Base-by-base conservation (phyloP, 2,797 vertebrate species). In the Arrhamphus sclerolepis region DNA sequence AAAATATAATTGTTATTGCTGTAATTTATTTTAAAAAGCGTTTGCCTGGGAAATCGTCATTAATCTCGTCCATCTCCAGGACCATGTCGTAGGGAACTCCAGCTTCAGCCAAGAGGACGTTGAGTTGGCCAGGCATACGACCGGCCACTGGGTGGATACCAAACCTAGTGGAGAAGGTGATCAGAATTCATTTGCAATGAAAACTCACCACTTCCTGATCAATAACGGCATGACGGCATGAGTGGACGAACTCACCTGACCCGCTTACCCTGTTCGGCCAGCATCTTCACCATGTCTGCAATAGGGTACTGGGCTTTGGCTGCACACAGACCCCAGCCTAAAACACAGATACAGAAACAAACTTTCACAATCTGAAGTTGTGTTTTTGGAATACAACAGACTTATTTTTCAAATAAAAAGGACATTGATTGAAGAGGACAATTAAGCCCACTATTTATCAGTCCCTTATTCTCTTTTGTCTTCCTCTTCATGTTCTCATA, bases 21-120 rank as follows among this genome's bases (percentile, higher is more conserved):
- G n/a, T 18, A 44, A 28, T 38, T 56, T 21, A 22, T 31, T 43
- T 43, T 13, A 17, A 11, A 26, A 60, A 41, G 14, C 28, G 24
- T 48, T 80, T 86, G 94, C 93, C 92, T 78, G 91, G 87, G 84
- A 95, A 95, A 85, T 94, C 92, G 0, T 92, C 83, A 9, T 95
- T 94, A 67, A 94, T 94, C 83, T 94, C 92, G n/a, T 95, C 94
- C 94, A 94, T 95, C 85, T 95, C 93, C 75, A 94, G 75, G 39
- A 94, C 93, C 43, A 94, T 68, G 6, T 94, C 93, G 6, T 94
- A 94, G 8, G 93, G 93, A 66, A 95, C 92, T 6, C 93, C 93
- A 1, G 93, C 92, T 72, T 94, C 92, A 16, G 93, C 93, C 84
- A 94, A 16, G 4, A 94, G 92, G 49, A 94, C 93, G 1, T 94